phyloP scores from a whole-genome alignment of 2,113 vertebrate genomes.

The Bettongia penicillata region DNA sequence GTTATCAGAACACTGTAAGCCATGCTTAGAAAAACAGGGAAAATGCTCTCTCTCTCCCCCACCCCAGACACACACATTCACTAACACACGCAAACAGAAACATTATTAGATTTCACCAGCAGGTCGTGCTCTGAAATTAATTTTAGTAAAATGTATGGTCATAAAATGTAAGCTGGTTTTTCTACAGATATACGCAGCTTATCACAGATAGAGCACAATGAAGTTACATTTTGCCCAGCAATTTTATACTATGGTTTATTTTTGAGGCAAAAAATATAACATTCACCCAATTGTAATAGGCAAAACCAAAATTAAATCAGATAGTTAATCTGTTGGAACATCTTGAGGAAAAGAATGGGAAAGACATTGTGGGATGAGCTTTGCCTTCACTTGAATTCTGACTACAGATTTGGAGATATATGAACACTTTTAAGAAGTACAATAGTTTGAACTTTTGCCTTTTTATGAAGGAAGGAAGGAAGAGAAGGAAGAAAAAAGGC shows the following conservation, averaged over 20 bases:
- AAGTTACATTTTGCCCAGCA: background rate
- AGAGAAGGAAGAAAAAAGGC: background rate
- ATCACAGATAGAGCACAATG: background rate
- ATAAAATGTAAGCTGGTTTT: background rate
- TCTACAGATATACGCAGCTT: rapidly evolving
- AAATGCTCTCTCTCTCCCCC: constrained; percentile 36
- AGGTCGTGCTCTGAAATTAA: background rate
- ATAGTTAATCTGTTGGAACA: background rate
- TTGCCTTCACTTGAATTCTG: background rate
- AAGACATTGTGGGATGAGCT: background rate
- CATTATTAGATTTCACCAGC: background rate
- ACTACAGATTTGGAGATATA: background rate
- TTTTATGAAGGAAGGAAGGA: background rate
- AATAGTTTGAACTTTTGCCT: background rate
- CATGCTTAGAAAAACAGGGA: constrained; percentile 59
- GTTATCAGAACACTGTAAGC: constrained; percentile 64
- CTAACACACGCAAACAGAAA: background rate
- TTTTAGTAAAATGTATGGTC: background rate
- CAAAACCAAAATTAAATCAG: constrained; percentile 52
- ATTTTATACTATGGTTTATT: constrained; percentile 49
- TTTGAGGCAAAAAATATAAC: constrained; percentile 29
- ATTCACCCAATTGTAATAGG: background rate
- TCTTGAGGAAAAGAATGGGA: background rate
- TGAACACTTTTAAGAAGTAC: background rate
- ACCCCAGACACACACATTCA: background rate